A percentile compares a stretch with the other conserved stretches of the same genome.
Evolutionary conservation across 2,797 vertebrate genomes (phyloP).

Genomic region (Sciurus carolinensis): DNA sequence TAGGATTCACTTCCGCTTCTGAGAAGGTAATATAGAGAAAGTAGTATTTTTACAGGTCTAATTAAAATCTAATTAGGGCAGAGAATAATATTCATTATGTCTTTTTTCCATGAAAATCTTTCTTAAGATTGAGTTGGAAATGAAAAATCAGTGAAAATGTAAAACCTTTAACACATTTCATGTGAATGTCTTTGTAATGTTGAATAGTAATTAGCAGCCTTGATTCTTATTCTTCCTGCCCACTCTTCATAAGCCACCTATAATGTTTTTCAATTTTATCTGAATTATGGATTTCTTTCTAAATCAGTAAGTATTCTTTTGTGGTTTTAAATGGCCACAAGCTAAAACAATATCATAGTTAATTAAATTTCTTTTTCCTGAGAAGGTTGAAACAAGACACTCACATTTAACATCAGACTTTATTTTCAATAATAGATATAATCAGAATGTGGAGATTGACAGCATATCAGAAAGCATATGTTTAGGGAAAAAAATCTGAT

Average conservation of each 20-base stretch:
- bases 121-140: conserved; percentile 6
- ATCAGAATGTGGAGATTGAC: background rate
- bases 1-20: background rate
- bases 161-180: background rate
- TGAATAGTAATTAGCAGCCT: background rate
- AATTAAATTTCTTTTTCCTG: conserved; percentile 4
- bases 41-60: background rate
- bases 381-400: background rate
- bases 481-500: background rate
- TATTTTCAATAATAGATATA: conserved; percentile 15
- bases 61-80: conserved; percentile 20
- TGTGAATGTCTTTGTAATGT: background rate
- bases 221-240: background rate
- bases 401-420: conserved; percentile 5
- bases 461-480: background rate
- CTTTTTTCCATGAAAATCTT: conserved; percentile 26
- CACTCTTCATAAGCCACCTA: background rate
- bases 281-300: conserved; percentile 38
- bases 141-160: background rate
- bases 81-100: background rate
- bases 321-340: background rate
- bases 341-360: background rate
- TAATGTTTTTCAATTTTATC: conserved; percentile 22
- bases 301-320: background rate
- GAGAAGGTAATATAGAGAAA: background rate